These are phyloP conservation scores for Euura lappo DNA, from an alignment of 1,140 invertebrate species.

Conservation along the genomic window DNA sequence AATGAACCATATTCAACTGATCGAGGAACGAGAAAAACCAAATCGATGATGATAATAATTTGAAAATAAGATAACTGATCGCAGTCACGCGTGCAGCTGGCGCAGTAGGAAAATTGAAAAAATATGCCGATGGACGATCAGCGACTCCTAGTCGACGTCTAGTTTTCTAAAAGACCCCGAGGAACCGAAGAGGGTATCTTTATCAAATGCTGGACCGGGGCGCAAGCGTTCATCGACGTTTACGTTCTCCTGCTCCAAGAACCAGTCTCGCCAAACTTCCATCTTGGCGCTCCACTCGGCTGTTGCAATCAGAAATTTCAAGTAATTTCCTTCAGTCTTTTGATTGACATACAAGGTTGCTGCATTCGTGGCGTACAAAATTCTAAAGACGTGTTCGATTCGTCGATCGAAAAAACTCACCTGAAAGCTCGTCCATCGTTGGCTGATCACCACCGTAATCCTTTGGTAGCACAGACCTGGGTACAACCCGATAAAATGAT, in stretches of 20 bases:
- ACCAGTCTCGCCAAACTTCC: constrained; percentile 53
- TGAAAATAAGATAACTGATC: no score
- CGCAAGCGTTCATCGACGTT: constrained; percentile 51
- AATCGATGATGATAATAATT: no score
- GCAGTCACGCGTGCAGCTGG: no score
- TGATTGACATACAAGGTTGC: background rate
- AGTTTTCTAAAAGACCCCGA: constrained; percentile 57
- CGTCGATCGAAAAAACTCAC: constrained; percentile 33
- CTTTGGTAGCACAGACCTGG: constrained; percentile 59
- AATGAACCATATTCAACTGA: no score
- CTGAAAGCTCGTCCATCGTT: constrained; percentile 39
- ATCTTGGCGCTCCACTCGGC: constrained; percentile 53
- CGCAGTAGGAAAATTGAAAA: no score
- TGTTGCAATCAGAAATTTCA: constrained; percentile 22
- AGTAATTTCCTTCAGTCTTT: background rate
- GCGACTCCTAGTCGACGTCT: constrained; percentile 43
- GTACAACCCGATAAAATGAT: constrained; percentile 58
- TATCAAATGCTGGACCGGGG: constrained; percentile 38
- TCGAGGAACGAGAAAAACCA: no score
- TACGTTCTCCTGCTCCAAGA: constrained; percentile 49
- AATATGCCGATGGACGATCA: no score
- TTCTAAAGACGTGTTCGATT: background rate
- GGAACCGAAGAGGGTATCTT: constrained; percentile 46
- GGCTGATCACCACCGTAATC: constrained; percentile 59
- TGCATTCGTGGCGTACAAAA: background rate